These are phyloP conservation scores for Tyria jacobaeae DNA, from an alignment of 2,888 invertebrate genomes.

Conservation along the genomic window DNA sequence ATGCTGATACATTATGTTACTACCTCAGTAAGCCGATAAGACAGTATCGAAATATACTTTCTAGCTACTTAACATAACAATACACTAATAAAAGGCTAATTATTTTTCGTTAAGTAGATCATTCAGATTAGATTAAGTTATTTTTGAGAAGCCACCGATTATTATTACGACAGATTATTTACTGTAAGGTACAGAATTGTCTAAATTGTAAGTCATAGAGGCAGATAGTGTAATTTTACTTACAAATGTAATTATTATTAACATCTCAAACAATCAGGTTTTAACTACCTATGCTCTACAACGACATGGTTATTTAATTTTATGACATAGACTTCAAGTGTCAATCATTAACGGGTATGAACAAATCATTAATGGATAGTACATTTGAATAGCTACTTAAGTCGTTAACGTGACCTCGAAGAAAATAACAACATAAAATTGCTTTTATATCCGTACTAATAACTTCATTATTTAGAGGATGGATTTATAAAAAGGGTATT, in stretches of 20 bases:
- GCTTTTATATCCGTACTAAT: neutral
- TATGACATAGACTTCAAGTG: slow-evolving; percentile 23
- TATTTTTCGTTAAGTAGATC: slow-evolving; percentile 21
- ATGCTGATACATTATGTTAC: slow-evolving; percentile 5
- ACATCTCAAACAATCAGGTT: slow-evolving; percentile 10
- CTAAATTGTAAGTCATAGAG: neutral
- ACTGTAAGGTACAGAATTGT: neutral
- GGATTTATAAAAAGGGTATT: too few relatives aligned
- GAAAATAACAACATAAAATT: slow-evolving; percentile 11
- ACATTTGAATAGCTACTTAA: neutral
- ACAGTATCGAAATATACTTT: neutral
- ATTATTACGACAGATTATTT: too few relatives aligned
- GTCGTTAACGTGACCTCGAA: slow-evolving; percentile 6
- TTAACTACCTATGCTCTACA: slow-evolving; percentile 18
- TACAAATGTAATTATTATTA: neutral
- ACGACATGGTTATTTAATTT: slow-evolving; percentile 40
- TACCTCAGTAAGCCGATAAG: slow-evolving; percentile 1
- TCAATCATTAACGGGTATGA: slow-evolving; percentile 22
- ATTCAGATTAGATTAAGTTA: slow-evolving; percentile 10
- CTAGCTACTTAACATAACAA: slow-evolving; percentile 1
- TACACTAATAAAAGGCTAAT: slow-evolving; percentile 2
- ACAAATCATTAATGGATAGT: neutral
- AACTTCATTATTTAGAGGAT: neutral
- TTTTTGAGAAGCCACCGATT: neutral
- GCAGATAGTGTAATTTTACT: neutral